Evolutionary conservation across 37 sponge, comb jelly and placozoan genomes (phyloP).

Genomic region (Aphrocallistes beatrix): DNA sequence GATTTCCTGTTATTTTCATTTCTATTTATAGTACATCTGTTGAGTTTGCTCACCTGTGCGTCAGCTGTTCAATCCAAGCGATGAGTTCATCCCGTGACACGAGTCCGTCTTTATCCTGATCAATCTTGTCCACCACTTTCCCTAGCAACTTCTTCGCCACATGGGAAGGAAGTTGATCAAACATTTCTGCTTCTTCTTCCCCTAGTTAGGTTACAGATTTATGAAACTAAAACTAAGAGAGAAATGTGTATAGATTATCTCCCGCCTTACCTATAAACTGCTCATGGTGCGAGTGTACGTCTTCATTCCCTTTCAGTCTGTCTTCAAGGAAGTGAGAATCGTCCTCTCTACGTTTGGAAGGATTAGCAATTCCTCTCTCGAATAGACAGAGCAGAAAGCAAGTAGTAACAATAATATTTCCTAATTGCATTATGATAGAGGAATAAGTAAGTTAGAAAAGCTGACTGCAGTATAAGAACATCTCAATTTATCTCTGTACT

Average conservation of each 20-base stretch:
- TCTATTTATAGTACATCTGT: too few species aligned
- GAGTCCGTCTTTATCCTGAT: neutral
- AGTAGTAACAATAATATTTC: too few species aligned
- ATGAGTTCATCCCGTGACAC: neutral
- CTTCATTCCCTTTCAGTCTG: neutral
- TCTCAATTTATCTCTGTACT: too few species aligned
- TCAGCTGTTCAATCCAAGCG: neutral
- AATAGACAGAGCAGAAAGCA: neutral
- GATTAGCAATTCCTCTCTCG: neutral
- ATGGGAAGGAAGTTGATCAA: neutral
- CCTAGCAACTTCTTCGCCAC: neutral
- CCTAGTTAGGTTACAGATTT: too few species aligned
- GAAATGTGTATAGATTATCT: too few species aligned
- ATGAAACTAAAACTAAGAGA: too few species aligned
- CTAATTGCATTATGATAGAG: too few species aligned
- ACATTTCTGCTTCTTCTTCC: neutral
- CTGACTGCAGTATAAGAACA: too few species aligned
- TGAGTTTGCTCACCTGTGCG: neutral
- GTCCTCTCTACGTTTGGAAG: neutral
- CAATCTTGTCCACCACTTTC: neutral
- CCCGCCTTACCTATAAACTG: neutral
- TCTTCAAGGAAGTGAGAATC: neutral
- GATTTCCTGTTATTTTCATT: too few species aligned
- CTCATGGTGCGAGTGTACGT: conserved; percentile 3
- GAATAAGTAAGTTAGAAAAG: too few species aligned